Conservation (phyloP, 2,888 invertebrate species). For the Leptinotarsa peninsularis region DNA sequence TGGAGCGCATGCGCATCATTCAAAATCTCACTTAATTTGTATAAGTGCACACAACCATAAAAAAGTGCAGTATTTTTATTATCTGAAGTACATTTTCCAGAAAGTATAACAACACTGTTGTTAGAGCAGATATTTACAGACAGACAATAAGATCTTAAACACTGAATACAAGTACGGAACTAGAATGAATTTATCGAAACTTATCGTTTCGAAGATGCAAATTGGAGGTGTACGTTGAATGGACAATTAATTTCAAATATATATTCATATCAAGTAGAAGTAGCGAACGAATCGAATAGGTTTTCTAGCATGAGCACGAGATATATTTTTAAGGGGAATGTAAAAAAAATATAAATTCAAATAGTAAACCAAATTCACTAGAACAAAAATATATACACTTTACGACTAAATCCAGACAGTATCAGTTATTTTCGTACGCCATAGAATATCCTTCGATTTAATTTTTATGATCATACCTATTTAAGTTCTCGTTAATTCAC, state of each 20-base stretch:
- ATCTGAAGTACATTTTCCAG: no score
- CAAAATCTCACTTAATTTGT: no score
- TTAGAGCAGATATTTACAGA: no score
- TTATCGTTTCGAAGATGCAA: conserved; percentile 13
- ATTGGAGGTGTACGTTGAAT: conserved; percentile 12
- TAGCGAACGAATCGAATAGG: background rate
- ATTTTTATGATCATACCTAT: conserved; percentile 18
- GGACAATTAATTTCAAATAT: conserved; percentile 1
- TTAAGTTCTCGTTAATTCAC: conserved; percentile 1
- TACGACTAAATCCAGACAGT: background rate
- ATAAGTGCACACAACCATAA: no score
- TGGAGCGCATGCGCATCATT: no score
- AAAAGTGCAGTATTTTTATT: no score
- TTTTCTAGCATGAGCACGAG: background rate
- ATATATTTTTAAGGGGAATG: background rate
- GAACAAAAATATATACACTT: background rate
- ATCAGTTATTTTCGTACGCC: conserved; percentile 14
- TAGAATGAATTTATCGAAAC: background rate
- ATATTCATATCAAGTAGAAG: conserved; percentile 14
- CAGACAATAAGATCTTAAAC: background rate
- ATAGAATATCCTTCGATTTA: conserved; percentile 1
- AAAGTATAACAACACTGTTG: no score
- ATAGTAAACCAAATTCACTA: no score
- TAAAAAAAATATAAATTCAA: background rate
- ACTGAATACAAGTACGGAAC: background rate